A percentile compares a stretch with the other conserved stretches of the same genome.
These are phyloP conservation scores for Patagioenas fasciata DNA, from an alignment of 2,113 vertebrate genomes.

Conservation along the genomic window DNA sequence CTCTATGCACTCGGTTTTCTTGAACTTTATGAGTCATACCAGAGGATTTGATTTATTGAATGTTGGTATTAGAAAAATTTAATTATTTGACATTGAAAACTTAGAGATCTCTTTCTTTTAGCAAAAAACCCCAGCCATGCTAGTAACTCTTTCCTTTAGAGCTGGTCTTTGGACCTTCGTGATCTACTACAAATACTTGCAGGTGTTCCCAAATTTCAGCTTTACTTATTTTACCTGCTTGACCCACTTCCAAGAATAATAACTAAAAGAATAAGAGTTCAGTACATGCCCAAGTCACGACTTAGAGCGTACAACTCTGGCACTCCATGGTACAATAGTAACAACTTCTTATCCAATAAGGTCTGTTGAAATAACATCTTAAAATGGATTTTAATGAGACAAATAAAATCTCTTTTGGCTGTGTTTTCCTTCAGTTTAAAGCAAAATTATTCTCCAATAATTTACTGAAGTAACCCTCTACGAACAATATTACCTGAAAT, in stretches of 20 bases:
- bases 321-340: neutral
- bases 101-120: neutral
- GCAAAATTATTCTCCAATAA: neutral
- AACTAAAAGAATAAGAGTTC: neutral
- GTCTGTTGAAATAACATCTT: neutral
- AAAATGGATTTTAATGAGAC: neutral
- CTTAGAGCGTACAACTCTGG: neutral
- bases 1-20: rapidly evolving
- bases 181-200: neutral
- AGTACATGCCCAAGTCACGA: neutral
- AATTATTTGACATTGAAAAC: neutral
- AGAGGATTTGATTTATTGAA: neutral
- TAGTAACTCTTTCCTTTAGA: neutral
- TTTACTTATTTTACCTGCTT: neutral
- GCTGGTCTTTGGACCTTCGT: neutral
- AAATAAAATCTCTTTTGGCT: neutral
- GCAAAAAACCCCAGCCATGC: neutral
- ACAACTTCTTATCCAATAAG: neutral
- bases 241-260: neutral
- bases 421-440: neutral
- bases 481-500: neutral
- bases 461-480: neutral
- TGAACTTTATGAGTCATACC: neutral
- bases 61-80: neutral
- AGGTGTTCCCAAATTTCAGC: neutral